These are phyloP conservation scores for Euclidia mi DNA, from an alignment of 2,888 invertebrate genomes.

Conservation along the genomic window DNA sequence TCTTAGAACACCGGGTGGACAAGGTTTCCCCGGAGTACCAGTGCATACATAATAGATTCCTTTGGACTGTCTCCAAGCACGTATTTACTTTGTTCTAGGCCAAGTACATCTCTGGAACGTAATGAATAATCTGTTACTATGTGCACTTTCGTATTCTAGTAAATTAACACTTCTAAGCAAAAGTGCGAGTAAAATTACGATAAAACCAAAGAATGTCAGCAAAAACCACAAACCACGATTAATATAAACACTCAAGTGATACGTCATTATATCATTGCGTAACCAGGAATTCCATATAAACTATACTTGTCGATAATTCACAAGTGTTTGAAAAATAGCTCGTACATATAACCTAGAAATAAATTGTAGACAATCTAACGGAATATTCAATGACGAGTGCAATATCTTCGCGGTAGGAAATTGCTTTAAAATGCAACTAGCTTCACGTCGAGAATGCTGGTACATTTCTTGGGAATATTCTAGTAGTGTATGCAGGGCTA, in stretches of 20 bases:
- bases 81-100: not conserved
- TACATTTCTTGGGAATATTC: conserved; percentile 42
- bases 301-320: conserved; percentile 25
- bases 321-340: conserved; percentile 36
- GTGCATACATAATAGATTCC: conserved; percentile 9
- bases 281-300: conserved; percentile 36
- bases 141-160: no score
- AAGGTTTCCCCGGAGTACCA: not conserved
- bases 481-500: conserved; percentile 50
- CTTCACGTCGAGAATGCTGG: conserved; percentile 42
- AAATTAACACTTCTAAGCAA: conserved; percentile 35
- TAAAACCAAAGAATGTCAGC: conserved; percentile 7
- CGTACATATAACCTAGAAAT: conserved; percentile 36
- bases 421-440: conserved; percentile 38
- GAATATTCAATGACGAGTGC: conserved; percentile 28
- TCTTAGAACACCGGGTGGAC: not conserved
- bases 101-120: not conserved
- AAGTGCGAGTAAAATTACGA: conserved; percentile 26
- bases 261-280: conserved; percentile 49
- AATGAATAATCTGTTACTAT: not conserved
- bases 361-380: conserved; percentile 23
- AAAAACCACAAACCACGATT: conserved; percentile 42
- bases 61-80: conserved; percentile 11
- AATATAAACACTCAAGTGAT: conserved; percentile 37
- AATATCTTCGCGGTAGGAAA: conserved; percentile 39